Base-by-base conservation (phyloP, 2,888 invertebrate species). In the Sycophila texana region DNA sequence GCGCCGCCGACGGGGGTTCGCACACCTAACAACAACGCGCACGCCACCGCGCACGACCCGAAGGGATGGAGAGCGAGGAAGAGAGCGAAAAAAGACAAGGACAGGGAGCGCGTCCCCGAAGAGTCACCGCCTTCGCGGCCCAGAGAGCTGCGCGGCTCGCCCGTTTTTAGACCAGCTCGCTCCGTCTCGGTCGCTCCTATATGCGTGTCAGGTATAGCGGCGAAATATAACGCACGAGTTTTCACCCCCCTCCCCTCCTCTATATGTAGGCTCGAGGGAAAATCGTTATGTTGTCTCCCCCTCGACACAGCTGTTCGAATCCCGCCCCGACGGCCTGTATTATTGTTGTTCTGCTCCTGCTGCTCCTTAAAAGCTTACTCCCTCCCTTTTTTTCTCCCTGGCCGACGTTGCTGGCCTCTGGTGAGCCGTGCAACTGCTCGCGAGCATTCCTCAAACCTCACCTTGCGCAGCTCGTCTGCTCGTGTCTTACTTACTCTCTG, bases 361-460 rank as follows among this genome's bases (percentile, higher is more conserved):
- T 20, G 51, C 57, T 51, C 26, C 61, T 16, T n/a, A 16, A 7
- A 39, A 49, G 4, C 49, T 16, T 39, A 26, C 51, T 18, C 53
- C 47, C 53, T 47, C 66, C 13, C 16, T 47, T 51, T 67, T 55
- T 51, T 14, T 13, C 13, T 4, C 13, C 58, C 39, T 20, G 20
- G 47, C 63, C 71, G 77, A 77, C 51, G 71, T 60, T 60, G 51
- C 53, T 60, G 74, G 67, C 74, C 74, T 75, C 67, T 75, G 67
- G 74, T 60, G 74, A 60, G 53, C 39, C 74, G 39, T 26, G 74
- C 39, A 22, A 39, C 10, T 47, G 12, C n/a, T 18, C 39, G 26
- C 26, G 3, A 26, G 26, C 26, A n/a, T n/a, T n/a, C n/a, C n/a
- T n/a, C n/a, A n/a, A n/a, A n/a, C n/a, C n/a, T n/a, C n/a, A n/a